Percentiles rank a stretch among this genome's conserved stretches.
phyloP scores from a whole-genome alignment of 2,888 invertebrate species.

The Leptinotarsa rubiginosa region DNA sequence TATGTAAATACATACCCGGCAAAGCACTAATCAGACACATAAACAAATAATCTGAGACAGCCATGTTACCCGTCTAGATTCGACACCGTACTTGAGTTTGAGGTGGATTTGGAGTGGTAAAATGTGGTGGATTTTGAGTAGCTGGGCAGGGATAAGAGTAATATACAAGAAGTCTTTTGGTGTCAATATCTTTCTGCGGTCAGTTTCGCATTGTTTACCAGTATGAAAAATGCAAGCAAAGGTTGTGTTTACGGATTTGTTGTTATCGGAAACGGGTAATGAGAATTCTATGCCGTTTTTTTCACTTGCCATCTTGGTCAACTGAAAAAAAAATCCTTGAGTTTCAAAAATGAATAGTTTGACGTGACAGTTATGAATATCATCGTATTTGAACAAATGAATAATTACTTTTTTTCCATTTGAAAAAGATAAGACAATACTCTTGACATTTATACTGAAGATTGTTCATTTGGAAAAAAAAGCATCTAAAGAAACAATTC shows the following conservation, averaged over 20 bases:
- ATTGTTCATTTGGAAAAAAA: too few species aligned
- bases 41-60: conserved; percentile 58
- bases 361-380: too few species aligned
- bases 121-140: conserved; percentile 15
- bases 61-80: conserved; percentile 46
- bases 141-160: conserved; percentile 22
- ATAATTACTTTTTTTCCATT: too few species aligned
- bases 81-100: conserved; percentile 21
- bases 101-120: conserved; percentile 9
- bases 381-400: too few species aligned
- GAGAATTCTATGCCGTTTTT: not conserved
- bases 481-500: too few species aligned
- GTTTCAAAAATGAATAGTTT: too few species aligned
- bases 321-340: not conserved
- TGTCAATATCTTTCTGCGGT: conserved; percentile 25
- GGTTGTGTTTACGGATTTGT: not conserved
- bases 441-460: too few species aligned
- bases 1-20: conserved; percentile 55
- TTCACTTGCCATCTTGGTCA: not conserved
- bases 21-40: conserved; percentile 58
- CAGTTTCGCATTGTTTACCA: conserved; percentile 10
- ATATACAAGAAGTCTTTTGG: conserved; percentile 2
- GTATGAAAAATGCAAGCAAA: not conserved
- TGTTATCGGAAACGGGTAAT: not conserved
- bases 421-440: too few species aligned